phyloP scores from a whole-genome alignment of 2,113 vertebrate species.

The Antigone vipio region DNA sequence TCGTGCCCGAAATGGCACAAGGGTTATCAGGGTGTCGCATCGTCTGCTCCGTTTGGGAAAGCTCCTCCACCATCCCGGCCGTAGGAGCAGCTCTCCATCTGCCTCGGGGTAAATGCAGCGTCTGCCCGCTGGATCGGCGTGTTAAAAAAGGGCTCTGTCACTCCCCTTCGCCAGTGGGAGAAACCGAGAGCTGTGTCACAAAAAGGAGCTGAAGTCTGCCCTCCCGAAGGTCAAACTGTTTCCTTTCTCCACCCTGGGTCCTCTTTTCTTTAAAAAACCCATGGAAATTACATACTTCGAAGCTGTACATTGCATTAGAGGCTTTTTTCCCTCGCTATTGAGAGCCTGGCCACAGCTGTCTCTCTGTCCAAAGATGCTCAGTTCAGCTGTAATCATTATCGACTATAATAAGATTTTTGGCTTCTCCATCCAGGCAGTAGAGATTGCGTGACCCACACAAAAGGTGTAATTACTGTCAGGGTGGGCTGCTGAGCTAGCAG shows the following conservation, averaged over 20 bases:
- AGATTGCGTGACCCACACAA: not conserved
- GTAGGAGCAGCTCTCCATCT: not conserved
- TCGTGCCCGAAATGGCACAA: not conserved
- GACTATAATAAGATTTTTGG: not conserved
- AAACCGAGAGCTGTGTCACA: not conserved
- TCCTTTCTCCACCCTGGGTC: not conserved
- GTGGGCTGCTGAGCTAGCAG: not conserved
- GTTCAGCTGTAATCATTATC: not conserved
- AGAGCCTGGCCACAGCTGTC: not conserved
- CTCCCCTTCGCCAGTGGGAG: not conserved
- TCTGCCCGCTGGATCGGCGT: fast-evolving
- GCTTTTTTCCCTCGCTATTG: not conserved
- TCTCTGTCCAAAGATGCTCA: not conserved
- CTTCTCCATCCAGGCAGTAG: not conserved
- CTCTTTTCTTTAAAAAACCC: not conserved
- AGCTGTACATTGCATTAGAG: not conserved
- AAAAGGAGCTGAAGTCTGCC: not conserved
- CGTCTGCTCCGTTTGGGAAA: not conserved
- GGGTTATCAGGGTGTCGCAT: not conserved
- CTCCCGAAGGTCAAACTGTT: not conserved
- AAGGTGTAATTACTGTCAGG: not conserved
- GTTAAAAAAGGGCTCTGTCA: not conserved
- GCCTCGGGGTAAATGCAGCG: not conserved
- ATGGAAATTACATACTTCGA: not conserved
- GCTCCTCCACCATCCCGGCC: not conserved